These are phyloP conservation scores for Sebastolobus alascanus DNA, from an alignment of 2,797 vertebrate genomes.

Conservation along the genomic window DNA sequence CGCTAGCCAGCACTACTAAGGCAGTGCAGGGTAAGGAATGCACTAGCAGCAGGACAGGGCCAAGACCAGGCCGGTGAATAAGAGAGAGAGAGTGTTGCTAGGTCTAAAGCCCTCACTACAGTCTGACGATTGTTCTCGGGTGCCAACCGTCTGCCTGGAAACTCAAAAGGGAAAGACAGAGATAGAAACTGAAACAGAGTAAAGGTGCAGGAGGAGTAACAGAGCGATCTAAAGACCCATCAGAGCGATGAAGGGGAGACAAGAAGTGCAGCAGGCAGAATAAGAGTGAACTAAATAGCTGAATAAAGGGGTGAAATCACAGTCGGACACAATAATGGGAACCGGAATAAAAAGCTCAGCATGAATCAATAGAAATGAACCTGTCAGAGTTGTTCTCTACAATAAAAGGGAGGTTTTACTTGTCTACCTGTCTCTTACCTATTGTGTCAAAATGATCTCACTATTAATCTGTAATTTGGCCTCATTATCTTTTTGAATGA, in stretches of 20 bases:
- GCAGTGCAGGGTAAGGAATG: constrained; percentile 40
- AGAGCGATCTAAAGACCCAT: constrained; percentile 12
- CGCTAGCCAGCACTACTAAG: constrained; percentile 32
- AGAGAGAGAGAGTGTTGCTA: constrained; percentile 19
- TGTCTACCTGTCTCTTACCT: background rate
- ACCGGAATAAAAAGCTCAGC: constrained; percentile 9
- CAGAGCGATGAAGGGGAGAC: constrained; percentile 13
- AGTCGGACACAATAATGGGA: background rate
- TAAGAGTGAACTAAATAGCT: constrained; percentile 14
- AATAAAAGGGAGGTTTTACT: constrained; percentile 11
- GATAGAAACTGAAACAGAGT: constrained; percentile 21
- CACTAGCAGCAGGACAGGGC: constrained; percentile 32
- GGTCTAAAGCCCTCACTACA: constrained; percentile 55
- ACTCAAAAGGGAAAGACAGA: constrained; percentile 40
- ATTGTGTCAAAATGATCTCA: background rate
- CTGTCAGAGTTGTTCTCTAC: background rate
- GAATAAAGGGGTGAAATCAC: constrained; percentile 9
- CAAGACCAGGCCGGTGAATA: constrained; percentile 39
- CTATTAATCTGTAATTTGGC: background rate
- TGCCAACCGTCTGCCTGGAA: constrained; percentile 63
- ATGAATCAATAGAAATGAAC: constrained; percentile 3
- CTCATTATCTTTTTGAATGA: background rate
- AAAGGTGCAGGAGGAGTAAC: constrained; percentile 22
- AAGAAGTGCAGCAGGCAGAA: background rate
- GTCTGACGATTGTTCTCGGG: constrained; percentile 62